Evolutionary conservation across 2,113 vertebrate species (phyloP), one percentile per base, ranked within the genome.

Genomic region (Ceyx margarethae): DNA sequence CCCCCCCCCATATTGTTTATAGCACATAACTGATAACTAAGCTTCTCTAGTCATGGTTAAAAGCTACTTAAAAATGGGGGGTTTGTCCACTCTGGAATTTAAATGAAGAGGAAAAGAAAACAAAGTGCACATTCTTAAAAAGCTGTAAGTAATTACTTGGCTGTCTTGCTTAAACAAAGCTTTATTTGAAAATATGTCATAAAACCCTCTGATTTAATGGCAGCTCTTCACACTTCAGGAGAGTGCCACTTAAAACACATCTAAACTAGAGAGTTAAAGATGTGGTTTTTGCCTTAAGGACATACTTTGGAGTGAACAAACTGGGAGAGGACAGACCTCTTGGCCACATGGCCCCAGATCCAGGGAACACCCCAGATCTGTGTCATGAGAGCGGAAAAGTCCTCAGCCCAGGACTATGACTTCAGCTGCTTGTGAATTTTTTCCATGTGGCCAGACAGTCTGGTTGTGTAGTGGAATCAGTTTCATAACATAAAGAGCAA

Each of bases 31-130:
- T 82, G 79, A 95, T 89, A 89, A 95, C 86, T 86, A 90, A 85
- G 90, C 82, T 91, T 83, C 91, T 87, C 89, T 87, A 96, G 94
- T 50, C 79, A 88, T 85, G 90, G 94, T 92, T 87, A 83, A 93
- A 94, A 92, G 91, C 85, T 82, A 22, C 87, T 95, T 94, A 31
- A 93, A 93, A 81, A 48, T 45, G 11, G n/a, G 77, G 93, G 51
- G 64, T 71, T 48, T 71, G 17, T 19, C 67, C 58, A 33, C 50
- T 68, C 33, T 60, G 73, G 89, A 92, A 94, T 97, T 89, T 85
- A 89, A 96, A 97, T 60, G 62, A 95, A 92, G 85, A 87, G 51
- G 53, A 87, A 91, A 76, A 84, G 40, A 88, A 95, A 94, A 94
- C 87, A 95, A 92, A 81, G 73, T 66, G 35, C 53, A 71, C 81